Base-by-base conservation (phyloP, 2,797 vertebrate species). In the Amphiprion clarkii region DNA sequence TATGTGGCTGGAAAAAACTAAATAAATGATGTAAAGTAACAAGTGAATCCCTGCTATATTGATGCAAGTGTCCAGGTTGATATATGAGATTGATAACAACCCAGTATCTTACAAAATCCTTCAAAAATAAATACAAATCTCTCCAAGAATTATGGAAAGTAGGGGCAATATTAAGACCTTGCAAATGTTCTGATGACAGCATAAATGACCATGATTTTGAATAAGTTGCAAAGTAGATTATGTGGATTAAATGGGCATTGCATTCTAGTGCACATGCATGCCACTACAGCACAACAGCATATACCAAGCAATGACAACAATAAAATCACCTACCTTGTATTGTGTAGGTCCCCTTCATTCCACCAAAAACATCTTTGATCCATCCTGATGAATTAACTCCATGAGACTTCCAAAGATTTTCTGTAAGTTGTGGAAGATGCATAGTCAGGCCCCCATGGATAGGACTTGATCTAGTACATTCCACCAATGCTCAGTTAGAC, bases 31-130 rank as follows among this genome's bases (percentile, higher is more conserved):
- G 16, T n/a, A 2, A 16, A 12, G 44, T 19, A 19, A 19, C 6
- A 46, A 46, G 16, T 48, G 25, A 55, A 76, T 53, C 17, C 33
- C 46, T 42, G 17, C 1, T 52, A 44, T 46, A 56, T n/a, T 66
- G 14, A 60, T 57, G 17, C 17, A 46, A 5, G 5, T 46, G 44
- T 16, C 51, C 17, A n/a, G 8, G 39, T 10, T 36, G 3, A n/a
- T 25, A 11, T 0, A 0, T 56, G n/a, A 17, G n/a, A 57, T 44
- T 44, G 6, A 42, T 13, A 74, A 44, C 39, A 1, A 74, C 33
- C 5, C 31, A 51, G 29, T 8, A 48, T 68, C 13, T 17, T 39
- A 17, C 42, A 17, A 12, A 16, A 25, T 52, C 59, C 7, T 46
- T 23, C 0, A 3, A 36, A 8, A 36, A 36, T 36, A 36, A 36